These are phyloP conservation scores for Saguinus imperator DNA, from an alignment of 2,113 vertebrate genomes.

Conservation along the genomic window DNA sequence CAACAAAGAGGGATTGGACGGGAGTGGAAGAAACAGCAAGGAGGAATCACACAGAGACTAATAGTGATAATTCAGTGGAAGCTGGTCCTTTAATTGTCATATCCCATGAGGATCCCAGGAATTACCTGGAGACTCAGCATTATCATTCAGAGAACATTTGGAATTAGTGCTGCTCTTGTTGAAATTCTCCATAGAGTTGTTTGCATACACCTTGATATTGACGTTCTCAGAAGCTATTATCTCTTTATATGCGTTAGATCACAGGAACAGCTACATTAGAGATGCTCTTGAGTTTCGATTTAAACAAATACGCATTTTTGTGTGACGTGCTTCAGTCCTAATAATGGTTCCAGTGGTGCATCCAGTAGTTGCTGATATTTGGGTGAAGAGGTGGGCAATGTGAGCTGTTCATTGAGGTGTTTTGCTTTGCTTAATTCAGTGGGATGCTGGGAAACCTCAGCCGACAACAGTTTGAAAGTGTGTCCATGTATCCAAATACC, in stretches of 20 bases:
- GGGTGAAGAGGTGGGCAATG: neutral
- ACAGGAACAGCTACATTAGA: conserved; percentile 26
- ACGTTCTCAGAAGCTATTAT: conserved; percentile 42
- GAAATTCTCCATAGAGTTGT: conserved; percentile 59
- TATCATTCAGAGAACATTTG: conserved; percentile 53
- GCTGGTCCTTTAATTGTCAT: neutral
- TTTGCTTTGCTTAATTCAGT: neutral
- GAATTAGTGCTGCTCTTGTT: conserved; percentile 53
- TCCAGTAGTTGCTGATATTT: neutral
- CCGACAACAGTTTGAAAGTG: neutral
- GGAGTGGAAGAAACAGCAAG: neutral
- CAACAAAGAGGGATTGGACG: neutral
- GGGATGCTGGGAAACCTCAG: neutral
- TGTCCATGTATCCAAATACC: neutral
- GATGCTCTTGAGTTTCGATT: conserved; percentile 17
- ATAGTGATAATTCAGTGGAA: conserved; percentile 4
- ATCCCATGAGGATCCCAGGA: neutral
- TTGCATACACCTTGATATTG: conserved; percentile 54
- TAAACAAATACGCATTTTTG: neutral
- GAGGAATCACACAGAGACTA: neutral
- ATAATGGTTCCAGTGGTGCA: neutral
- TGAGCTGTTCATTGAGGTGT: neutral
- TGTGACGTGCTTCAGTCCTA: neutral
- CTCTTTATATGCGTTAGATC: neutral
- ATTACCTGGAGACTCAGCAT: conserved; percentile 30